Evolutionary conservation across 2,888 invertebrate species (phyloP), one percentile per base, ranked within the genome.

Genomic region (Globia sparganii): DNA sequence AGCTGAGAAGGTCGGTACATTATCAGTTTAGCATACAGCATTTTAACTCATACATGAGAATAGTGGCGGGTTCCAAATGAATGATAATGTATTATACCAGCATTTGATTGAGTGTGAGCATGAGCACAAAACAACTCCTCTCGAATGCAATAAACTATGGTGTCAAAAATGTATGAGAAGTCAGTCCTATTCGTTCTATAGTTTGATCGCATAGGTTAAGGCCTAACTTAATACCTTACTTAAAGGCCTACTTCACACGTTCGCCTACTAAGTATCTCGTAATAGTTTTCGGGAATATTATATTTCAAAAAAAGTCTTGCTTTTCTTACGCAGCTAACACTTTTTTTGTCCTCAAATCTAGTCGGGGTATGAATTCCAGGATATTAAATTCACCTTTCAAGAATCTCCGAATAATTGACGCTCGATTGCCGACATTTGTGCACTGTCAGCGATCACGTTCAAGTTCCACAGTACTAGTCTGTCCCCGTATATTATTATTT

Each of bases 1-100:
- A 0, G 96, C 95, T 0, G 96, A 96, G 88, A 96, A 96, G 94
- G 96, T 96, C 80, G 28, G 64, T 53, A 43, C n/a, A 34, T 65
- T 25, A 34, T 21, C n/a, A 25, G 31, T 61, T 34, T 61, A 34
- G 21, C 31, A 21, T 59, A 59, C 31, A 61, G 31, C 59, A 59
- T 59, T 28, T 53, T 18, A 59, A 59, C 31, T 18, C 18, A 18
- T 8, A 31, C 59, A 18, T 59, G 59, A 59, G 31, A 18, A 59
- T 31, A 61, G 59, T 61, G 9, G 1, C 34, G 61, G 61, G 31
- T 31, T 21, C 21, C 31, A 31, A 59, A 59, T 31, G 0, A 58
- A 58, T 58, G 4, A 59, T 59, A 31, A 31, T 31, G 31, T 31
- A 59, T 59, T 31, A 31, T 28, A 58, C 58, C 15, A 58, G 58